Conservation (phyloP, 2,797 vertebrate genomes). For the Siniperca undulata region DNA sequence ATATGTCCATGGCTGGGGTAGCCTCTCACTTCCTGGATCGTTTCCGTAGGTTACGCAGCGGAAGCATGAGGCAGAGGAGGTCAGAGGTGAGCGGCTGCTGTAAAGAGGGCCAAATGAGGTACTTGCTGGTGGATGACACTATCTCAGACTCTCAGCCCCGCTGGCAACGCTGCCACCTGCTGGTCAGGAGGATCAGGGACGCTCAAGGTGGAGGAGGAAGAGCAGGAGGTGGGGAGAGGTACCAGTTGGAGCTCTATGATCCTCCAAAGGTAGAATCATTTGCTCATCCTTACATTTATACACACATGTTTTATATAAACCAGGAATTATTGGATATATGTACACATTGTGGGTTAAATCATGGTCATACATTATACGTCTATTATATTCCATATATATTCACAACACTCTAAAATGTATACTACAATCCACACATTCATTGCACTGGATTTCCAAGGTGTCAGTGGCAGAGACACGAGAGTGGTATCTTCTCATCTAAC, state of each 20-base stretch:
- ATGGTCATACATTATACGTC: neutral
- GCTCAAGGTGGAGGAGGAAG: constrained; percentile 54
- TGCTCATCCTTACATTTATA: constrained; percentile 14
- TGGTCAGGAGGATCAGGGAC: constrained; percentile 87
- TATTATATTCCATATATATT: neutral
- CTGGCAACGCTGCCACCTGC: constrained; percentile 94
- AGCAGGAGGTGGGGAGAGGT: constrained; percentile 77
- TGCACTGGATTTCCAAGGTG: neutral
- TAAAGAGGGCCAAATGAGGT: constrained; percentile 92
- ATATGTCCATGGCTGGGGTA: constrained; percentile 35
- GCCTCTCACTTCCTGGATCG: constrained; percentile 62
- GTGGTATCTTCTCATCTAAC: no score
- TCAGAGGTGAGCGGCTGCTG: constrained; percentile 84
- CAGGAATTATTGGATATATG: neutral
- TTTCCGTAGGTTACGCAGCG: constrained; percentile 78
- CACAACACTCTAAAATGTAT: neutral
- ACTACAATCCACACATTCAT: neutral
- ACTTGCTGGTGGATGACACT: constrained; percentile 93
- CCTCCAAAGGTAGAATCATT: constrained; percentile 92
- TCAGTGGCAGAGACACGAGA: no score
- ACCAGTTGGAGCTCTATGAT: constrained; percentile 93
- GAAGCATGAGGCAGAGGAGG: constrained; percentile 82
- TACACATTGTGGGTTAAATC: neutral
- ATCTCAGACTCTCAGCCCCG: constrained; percentile 90
- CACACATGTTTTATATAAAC: neutral